Percentiles rank a stretch among this genome's conserved stretches.
phyloP scores from a whole-genome alignment of 2,113 vertebrate genomes.

The Oxyruncus cristatus region DNA sequence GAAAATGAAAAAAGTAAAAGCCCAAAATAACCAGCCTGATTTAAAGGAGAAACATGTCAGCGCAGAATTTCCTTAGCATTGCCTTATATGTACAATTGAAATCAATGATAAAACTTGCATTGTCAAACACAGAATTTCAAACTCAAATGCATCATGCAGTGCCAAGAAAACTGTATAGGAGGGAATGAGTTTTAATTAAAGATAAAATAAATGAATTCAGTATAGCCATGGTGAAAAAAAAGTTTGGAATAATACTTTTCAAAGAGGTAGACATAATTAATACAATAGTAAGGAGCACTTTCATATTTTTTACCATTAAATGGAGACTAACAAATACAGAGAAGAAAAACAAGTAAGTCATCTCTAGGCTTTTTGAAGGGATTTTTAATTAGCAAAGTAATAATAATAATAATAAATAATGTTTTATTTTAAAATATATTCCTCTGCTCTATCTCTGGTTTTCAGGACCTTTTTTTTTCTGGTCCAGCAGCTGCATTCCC shows the following conservation, averaged over 20 bases:
- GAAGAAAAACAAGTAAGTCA: background rate
- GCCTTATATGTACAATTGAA: background rate
- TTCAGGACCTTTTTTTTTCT: slow-evolving; percentile 63
- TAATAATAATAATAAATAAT: background rate
- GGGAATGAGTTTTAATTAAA: background rate
- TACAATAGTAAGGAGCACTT: background rate
- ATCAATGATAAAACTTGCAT: background rate
- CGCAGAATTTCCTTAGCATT: background rate
- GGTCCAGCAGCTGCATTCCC: slow-evolving; percentile 77
- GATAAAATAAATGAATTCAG: background rate
- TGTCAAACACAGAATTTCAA: background rate
- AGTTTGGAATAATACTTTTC: background rate
- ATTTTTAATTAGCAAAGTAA: background rate
- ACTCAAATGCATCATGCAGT: background rate
- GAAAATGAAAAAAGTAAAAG: slow-evolving; percentile 7
- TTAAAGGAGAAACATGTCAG: slow-evolving; percentile 14
- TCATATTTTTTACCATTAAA: background rate
- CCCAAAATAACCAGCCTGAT: slow-evolving; percentile 28
- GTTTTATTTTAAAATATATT: slow-evolving; percentile 38
- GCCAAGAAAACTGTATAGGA: background rate
- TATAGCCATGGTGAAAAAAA: background rate
- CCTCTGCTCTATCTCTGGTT: slow-evolving; percentile 56
- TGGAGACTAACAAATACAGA: background rate
- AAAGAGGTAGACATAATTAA: background rate
- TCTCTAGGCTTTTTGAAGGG: background rate